These are phyloP conservation scores for Batillaria attramentaria DNA, from an alignment of 1,140 invertebrate genomes.

Conservation along the genomic window DNA sequence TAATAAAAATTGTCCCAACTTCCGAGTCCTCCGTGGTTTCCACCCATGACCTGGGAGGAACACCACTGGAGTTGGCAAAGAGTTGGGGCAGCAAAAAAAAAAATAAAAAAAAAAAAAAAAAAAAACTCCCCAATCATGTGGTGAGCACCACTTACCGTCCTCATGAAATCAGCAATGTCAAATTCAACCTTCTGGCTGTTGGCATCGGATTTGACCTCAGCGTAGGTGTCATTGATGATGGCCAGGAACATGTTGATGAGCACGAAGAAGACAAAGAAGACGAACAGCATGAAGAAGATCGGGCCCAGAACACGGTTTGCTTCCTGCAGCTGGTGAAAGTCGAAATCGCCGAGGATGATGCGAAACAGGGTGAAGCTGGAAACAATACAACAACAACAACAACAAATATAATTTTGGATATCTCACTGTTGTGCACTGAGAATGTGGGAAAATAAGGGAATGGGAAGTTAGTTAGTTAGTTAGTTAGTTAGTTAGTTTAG, in stretches of 20 bases:
- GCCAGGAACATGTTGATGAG: conserved; percentile 89
- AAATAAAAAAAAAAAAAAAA: too few species aligned
- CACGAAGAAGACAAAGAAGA: conserved; percentile 88
- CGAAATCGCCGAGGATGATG: conserved; percentile 86
- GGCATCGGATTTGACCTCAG: conserved; percentile 79
- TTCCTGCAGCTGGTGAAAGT: conserved; percentile 81
- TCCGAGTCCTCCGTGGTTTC: too few species aligned
- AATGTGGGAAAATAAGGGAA: too few species aligned
- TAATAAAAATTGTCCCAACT: too few species aligned
- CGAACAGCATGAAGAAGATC: conserved; percentile 84
- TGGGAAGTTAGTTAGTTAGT: too few species aligned
- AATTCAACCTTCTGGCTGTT: conserved; percentile 78
- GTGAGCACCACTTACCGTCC: conserved; percentile 63
- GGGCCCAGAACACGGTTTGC: conserved; percentile 84
- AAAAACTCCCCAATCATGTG: too few species aligned
- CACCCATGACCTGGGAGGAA: too few species aligned
- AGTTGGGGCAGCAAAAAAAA: too few species aligned
- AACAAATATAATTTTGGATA: too few species aligned
- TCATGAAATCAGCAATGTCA: conserved; percentile 79
- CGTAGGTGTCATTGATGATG: conserved; percentile 84
- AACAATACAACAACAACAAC: background rate
- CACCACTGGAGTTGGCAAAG: too few species aligned
- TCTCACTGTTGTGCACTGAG: too few species aligned
- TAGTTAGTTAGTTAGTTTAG: too few species aligned
- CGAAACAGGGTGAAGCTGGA: conserved; percentile 80